Percentiles rank a stretch among this genome's conserved stretches.
phyloP scores from a whole-genome alignment of 2,113 vertebrate genomes.

The Menura novaehollandiae region DNA sequence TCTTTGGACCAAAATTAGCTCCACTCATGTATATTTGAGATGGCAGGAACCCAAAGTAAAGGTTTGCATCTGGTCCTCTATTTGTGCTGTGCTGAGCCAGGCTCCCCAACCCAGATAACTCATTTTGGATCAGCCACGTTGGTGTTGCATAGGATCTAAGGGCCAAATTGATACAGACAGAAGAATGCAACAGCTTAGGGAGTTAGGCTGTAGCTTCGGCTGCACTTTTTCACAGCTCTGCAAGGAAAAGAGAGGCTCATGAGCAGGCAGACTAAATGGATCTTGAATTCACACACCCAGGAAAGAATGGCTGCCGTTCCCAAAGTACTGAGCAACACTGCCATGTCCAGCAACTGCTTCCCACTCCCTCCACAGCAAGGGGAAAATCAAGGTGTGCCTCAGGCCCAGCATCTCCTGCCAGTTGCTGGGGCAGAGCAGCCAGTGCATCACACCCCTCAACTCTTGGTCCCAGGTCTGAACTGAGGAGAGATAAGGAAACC shows the following conservation, averaged over 20 bases:
- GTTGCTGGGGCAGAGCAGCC: neutral
- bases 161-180: neutral
- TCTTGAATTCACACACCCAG: neutral
- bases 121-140: neutral
- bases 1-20: conserved; percentile 42
- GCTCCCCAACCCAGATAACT: neutral
- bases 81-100: neutral
- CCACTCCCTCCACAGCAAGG: neutral
- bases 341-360: neutral
- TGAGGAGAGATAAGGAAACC: neutral
- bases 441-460: neutral
- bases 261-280: neutral
- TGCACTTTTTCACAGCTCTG: neutral
- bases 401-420: neutral
- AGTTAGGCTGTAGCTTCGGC: neutral
- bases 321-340: neutral
- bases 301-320: neutral
- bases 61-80: neutral
- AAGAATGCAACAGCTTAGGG: neutral
- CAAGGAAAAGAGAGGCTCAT: neutral
- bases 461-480: neutral
- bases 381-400: neutral
- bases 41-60: conserved; percentile 36
- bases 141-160: neutral
- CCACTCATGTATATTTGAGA: conserved; percentile 17